Evolutionary conservation across 2,797 vertebrate genomes (phyloP).

Genomic region (Catamblyrhynchus diadema): DNA sequence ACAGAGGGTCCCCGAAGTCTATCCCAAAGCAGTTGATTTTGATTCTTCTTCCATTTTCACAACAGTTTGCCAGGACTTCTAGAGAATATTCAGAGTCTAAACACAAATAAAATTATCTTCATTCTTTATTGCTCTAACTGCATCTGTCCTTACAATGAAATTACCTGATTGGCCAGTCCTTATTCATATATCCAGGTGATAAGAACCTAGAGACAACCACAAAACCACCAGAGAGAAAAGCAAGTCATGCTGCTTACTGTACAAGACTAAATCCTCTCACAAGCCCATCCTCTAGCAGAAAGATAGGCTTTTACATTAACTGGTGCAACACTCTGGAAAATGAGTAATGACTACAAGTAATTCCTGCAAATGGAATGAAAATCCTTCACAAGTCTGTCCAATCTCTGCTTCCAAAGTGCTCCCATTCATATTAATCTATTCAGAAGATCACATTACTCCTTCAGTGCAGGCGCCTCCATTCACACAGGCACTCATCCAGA

Average conservation of each 20-base stretch:
- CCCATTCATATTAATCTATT: conserved; percentile 27
- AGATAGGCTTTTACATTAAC: not conserved
- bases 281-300: not conserved
- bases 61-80: not conserved
- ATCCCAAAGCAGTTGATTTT: not conserved
- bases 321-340: not conserved
- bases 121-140: not conserved
- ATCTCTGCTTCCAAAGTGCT: not conserved
- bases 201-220: not conserved
- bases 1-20: not conserved
- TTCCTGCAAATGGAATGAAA: conserved; percentile 2
- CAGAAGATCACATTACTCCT: not conserved
- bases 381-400: not conserved
- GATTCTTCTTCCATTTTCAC: not conserved
- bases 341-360: not conserved
- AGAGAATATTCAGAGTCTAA: not conserved
- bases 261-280: not conserved
- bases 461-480: not conserved
- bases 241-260: not conserved
- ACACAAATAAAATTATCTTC: not conserved
- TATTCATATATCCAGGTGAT: not conserved
- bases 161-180: not conserved
- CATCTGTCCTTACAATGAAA: not conserved
- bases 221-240: not conserved
- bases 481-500: conserved; percentile 32